phyloP scores from a whole-genome alignment of 1,140 invertebrate species.

The Melitaea cinxia region DNA sequence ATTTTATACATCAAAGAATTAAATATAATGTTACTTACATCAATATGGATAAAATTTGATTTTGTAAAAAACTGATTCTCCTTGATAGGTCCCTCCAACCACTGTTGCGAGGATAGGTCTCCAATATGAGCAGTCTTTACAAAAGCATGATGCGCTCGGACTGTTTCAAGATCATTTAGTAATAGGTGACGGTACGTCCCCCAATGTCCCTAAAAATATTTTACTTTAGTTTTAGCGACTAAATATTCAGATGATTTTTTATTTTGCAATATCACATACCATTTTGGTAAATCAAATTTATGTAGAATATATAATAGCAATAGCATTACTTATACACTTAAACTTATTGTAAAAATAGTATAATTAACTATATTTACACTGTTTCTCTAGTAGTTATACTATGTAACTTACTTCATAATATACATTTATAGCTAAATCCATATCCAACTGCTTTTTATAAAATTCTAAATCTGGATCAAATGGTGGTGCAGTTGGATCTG shows the following conservation, averaged over 20 bases:
- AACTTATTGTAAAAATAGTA: no score
- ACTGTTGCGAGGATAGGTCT: constrained; percentile 92
- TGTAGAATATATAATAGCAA: no score
- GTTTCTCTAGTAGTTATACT: neutral
- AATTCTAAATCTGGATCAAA: constrained; percentile 85
- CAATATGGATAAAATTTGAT: constrained; percentile 71
- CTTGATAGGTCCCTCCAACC: constrained; percentile 87
- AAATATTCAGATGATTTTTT: no score
- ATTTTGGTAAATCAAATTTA: no score
- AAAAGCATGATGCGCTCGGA: constrained; percentile 84
- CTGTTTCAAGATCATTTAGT: no score
- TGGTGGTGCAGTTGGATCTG: constrained; percentile 84
- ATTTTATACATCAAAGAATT: no score
- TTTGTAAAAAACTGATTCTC: constrained; percentile 58
- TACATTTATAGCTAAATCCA: constrained; percentile 92
- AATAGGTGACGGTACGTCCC: no score
- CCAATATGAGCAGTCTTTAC: constrained; percentile 90
- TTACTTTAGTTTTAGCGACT: no score
- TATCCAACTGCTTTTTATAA: constrained; percentile 84
- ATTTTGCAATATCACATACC: no score
- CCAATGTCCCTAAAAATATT: no score
- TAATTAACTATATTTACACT: no score
- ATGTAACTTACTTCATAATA: constrained; percentile 82
- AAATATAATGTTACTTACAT: constrained; percentile 62
- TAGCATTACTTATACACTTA: no score